A percentile compares a stretch with the other conserved stretches of the same genome.
Conservation (phyloP, 2,888 invertebrate species). For the Sesia apiformis region DNA sequence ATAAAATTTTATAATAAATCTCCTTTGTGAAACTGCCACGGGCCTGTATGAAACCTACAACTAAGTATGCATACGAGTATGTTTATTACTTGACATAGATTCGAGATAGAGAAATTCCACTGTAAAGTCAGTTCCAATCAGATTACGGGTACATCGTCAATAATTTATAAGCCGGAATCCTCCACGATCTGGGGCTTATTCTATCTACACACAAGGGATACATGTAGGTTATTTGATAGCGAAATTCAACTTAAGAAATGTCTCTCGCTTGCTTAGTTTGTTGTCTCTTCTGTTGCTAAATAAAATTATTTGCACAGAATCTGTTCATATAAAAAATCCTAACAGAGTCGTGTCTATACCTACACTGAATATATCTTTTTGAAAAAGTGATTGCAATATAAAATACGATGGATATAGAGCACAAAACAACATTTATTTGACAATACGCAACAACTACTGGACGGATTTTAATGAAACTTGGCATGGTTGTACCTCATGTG, state of each 20-base stretch:
- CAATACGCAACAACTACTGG: no score
- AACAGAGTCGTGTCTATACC: no score
- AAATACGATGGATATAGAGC: no score
- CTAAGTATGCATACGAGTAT: neutral
- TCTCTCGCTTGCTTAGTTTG: neutral
- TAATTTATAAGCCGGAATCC: slow-evolving; percentile 18
- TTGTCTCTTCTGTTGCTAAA: neutral
- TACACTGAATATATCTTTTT: no score
- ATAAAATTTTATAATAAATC: neutral
- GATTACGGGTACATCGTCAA: slow-evolving; percentile 14
- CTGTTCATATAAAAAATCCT: no score
- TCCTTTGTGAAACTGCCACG: neutral
- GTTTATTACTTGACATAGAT: no score
- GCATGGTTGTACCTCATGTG: no score
- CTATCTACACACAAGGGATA: neutral
- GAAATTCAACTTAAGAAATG: neutral
- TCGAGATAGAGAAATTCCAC: neutral
- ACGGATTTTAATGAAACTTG: no score
- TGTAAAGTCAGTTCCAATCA: slow-evolving; percentile 13
- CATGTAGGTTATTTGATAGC: neutral
- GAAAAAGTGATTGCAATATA: no score
- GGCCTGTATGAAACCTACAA: neutral
- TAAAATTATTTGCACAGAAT: no score
- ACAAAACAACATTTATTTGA: no score
- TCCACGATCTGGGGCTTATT: neutral